phyloP scores from a whole-genome alignment of 2,888 invertebrate species.

The Drosophila nr. perissopoda region DNA sequence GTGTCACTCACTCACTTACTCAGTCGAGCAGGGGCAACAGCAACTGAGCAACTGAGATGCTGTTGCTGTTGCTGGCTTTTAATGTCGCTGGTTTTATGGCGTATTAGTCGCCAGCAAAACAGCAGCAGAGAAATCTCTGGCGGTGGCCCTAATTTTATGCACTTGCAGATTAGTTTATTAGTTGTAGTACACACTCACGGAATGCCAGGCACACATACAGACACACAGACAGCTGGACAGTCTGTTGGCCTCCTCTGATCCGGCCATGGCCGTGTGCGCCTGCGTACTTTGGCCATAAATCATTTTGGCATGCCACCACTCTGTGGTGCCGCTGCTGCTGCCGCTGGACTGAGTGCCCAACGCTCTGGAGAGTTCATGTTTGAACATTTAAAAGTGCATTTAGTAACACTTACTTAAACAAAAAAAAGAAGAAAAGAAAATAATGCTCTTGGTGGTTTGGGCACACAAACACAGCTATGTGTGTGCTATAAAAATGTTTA shows the following conservation, averaged over 20 bases:
- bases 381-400: constrained; percentile 83
- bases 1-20: constrained; percentile 69
- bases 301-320: constrained; percentile 77
- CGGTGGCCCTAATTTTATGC: constrained; percentile 80
- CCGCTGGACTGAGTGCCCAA: constrained; percentile 28
- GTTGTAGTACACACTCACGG: constrained; percentile 78
- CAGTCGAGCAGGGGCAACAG: constrained; percentile 14
- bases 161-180: constrained; percentile 81
- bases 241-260: constrained; percentile 35
- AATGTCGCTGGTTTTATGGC: constrained; percentile 63
- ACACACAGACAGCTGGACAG: constrained; percentile 8
- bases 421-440: constrained; percentile 23
- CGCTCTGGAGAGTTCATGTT: constrained; percentile 62
- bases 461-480: neutral
- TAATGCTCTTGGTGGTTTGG: constrained; percentile 29
- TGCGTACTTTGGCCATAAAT: constrained; percentile 83
- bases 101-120: constrained; percentile 62
- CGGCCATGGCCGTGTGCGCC: constrained; percentile 72
- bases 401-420: constrained; percentile 83
- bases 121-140: constrained; percentile 47
- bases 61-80: constrained; percentile 31
- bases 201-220: constrained; percentile 43
- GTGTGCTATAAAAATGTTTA: constrained; percentile 79
- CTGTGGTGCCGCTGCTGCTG: constrained; percentile 29
- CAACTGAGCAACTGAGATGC: constrained; percentile 13